Evolutionary conservation across 2,113 vertebrate genomes (phyloP).

Genomic region (Megatriorchis doriae): DNA sequence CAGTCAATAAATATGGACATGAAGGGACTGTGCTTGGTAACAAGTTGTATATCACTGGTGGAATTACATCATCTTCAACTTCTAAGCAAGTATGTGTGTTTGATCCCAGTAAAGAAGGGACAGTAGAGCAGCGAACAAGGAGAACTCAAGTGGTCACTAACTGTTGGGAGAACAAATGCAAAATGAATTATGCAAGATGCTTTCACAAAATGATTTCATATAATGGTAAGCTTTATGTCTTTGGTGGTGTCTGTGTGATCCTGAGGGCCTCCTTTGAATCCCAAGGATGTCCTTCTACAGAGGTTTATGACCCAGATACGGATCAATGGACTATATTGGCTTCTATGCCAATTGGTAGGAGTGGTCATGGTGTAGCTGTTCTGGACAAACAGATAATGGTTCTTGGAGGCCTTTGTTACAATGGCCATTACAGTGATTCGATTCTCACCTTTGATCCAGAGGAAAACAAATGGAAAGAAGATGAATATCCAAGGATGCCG

Average conservation of each 20-base stretch:
- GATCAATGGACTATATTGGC: constrained; percentile 99
- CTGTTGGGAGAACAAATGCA: constrained; percentile 99
- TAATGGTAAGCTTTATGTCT: constrained; percentile 97
- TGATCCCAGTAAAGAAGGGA: constrained; percentile 91
- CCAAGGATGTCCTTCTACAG: constrained; percentile 97
- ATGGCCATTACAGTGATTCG: constrained; percentile 98
- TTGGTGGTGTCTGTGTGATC: constrained; percentile 96
- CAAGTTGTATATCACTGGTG: constrained; percentile 95
- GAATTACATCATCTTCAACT: constrained; percentile 97
- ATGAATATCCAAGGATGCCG: constrained; percentile 98
- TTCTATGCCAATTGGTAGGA: constrained; percentile 98
- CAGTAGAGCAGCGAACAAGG: constrained; percentile 85
- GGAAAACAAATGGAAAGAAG: constrained; percentile 99
- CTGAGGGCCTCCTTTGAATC: constrained; percentile 97
- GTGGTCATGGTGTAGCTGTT: constrained; percentile 95
- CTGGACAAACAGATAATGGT: constrained; percentile 98
- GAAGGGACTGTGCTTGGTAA: constrained; percentile 94
- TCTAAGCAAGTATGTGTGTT: constrained; percentile 99
- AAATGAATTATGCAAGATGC: constrained; percentile 99
- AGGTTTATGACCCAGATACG: constrained; percentile 93
- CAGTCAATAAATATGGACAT: constrained; percentile 97
- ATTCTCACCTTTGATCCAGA: constrained; percentile 98
- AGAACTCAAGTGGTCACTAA: constrained; percentile 86
- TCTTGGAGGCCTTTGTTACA: constrained; percentile 97
- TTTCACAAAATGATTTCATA: constrained; percentile 99